Evolutionary conservation across 2,797 vertebrate genomes (phyloP).

Genomic region (Lepilemur ruficaudatus): DNA sequence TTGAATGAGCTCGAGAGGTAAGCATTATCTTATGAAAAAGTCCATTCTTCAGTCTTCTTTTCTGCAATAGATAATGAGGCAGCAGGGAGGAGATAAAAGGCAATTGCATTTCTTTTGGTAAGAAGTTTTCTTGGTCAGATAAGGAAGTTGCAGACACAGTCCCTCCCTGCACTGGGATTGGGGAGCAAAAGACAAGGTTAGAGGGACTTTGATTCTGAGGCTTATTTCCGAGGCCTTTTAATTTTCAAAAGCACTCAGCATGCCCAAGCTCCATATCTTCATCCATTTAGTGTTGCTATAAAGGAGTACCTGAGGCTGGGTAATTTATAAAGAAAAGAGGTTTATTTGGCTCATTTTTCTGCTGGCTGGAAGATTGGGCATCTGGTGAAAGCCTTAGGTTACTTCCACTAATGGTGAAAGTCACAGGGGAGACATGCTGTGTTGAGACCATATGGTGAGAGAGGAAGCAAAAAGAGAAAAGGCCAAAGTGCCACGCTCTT

Average conservation of each 20-base stretch:
- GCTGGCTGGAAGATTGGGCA: background rate
- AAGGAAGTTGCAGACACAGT: background rate
- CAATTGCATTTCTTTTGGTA: background rate
- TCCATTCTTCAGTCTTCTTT: background rate
- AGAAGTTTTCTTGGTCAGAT: background rate
- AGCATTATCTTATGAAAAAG: background rate
- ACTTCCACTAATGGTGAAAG: background rate
- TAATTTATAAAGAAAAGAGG: background rate
- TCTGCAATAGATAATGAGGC: background rate
- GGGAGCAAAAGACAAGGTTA: background rate
- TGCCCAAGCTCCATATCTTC: background rate
- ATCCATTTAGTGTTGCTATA: background rate
- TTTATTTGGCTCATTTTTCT: background rate
- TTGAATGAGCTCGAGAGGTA: background rate
- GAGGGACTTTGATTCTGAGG: background rate
- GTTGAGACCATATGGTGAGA: background rate
- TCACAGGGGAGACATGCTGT: background rate
- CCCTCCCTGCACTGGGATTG: background rate
- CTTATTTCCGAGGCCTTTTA: background rate
- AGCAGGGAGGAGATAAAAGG: background rate
- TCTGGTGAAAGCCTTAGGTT: background rate
- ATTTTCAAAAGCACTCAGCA: background rate
- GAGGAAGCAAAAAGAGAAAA: background rate
- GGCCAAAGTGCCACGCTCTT: background rate
- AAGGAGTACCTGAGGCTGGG: background rate